Evolutionary conservation across 1,140 invertebrate species (phyloP).

Genomic region (Philotrypesis tridentata): DNA sequence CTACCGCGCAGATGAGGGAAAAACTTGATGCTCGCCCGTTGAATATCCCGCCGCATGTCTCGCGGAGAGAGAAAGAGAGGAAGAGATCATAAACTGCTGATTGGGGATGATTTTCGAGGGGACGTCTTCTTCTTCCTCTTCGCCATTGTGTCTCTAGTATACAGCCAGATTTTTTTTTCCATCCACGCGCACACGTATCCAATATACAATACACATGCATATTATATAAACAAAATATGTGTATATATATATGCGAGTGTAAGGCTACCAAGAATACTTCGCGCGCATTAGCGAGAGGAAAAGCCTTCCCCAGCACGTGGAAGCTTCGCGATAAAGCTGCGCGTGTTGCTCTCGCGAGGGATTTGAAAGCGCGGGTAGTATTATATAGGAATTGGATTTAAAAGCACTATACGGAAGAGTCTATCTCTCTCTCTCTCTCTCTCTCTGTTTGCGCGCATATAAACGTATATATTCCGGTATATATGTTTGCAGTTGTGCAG

Average conservation of each 20-base stretch:
- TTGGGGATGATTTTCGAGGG: conserved; percentile 5
- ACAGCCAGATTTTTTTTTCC: not conserved
- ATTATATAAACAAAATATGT: too few species aligned
- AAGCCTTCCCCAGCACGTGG: conserved; percentile 39
- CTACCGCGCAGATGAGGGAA: not conserved
- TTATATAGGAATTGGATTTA: conserved; percentile 64
- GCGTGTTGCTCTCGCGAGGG: conserved; percentile 16
- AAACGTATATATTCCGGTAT: not conserved
- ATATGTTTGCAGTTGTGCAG: too few species aligned
- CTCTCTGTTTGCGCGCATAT: not conserved
- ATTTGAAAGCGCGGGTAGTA: conserved; percentile 41
- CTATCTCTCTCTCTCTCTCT: too few species aligned
- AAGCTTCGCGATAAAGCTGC: conserved; percentile 51
- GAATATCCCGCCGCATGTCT: not conserved
- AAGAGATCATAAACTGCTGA: conserved; percentile 40
- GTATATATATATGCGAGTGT: too few species aligned
- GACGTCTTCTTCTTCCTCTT: not conserved
- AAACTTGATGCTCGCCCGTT: not conserved
- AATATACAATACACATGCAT: too few species aligned
- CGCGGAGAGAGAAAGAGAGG: not conserved
- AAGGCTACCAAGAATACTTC: not conserved
- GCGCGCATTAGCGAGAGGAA: not conserved
- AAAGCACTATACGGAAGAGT: conserved; percentile 51
- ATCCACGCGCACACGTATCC: too few species aligned
- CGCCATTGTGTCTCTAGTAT: not conserved